Base-by-base conservation (phyloP, 2,113 vertebrate genomes). In the Mesembrinibis cayennensis region DNA sequence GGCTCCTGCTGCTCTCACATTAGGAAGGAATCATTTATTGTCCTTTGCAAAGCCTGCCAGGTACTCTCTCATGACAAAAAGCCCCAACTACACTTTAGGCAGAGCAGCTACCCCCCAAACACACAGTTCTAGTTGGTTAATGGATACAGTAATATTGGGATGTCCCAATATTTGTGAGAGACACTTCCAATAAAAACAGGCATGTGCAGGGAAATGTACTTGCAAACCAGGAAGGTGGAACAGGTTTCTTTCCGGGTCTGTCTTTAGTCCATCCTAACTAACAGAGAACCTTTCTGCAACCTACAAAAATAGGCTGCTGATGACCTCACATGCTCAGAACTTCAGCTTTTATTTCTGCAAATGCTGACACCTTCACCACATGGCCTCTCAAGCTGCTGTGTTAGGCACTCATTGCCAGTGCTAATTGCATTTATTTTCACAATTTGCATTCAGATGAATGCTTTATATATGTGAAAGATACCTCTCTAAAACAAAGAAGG, bases 1-100 rank as follows among this genome's bases (percentile, higher is more conserved):
- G 66, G 34, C 70, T 94, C 89, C 95, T 55, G 89, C 84, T 91
- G 93, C 78, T 91, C 45, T 89, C 71, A 7, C 70, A 22, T 61
- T 16, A 58, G 84, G 77, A 87, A 76, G 49, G 66, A 87, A 76
- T 76, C 19, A 1, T 79, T 85, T 87, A 62, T 58, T 83, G 82
- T 69, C 70, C 73, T 94, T 92, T 73, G 61, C 70, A 91, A 84
- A 95, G 62, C 76, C 84, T 93, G 86, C 62, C 84, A 95, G 86
- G 89, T 95, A 91, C 52, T 94, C 80, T 34, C 50, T 82, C 78
- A 30, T 34, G 38, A 78, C 58, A 79, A 91, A 91, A 89, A 69
- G 9, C 77, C 66, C 78, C 49, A 76, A 5, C n/a, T 67, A 38
- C 3, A 4, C 58, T 79, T 88, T 76, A 85, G 30, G 55, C 61